Base-by-base conservation (phyloP, 2,888 invertebrate species). In the Gymnosoma rotundatum region DNA sequence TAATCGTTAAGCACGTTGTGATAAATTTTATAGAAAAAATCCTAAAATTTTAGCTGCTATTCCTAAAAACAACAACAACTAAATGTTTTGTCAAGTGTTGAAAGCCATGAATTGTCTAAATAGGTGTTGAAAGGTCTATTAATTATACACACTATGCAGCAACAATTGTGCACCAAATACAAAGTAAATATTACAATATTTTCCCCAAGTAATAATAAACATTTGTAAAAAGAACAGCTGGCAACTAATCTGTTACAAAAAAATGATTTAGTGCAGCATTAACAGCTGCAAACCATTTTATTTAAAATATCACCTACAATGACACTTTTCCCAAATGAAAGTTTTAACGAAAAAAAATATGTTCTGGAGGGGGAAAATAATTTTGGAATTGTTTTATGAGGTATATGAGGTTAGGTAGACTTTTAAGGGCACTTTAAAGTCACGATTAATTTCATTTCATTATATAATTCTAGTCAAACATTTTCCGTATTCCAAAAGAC, bases 51-150 rank as follows among this genome's bases (percentile, higher is more conserved):
- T 50, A 50, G 50, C 50, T 63, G 42, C 20, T 61, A 25, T 14
- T 42, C 18, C 14, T 7, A 38, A 63, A n/a, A n/a, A n/a, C n/a
- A 63, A 8, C 25, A 25, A 25, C 1, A 25, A 25, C 25, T 2
- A 25, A 25, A 36, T 56, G 56, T 36, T 58, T 32, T 58, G 63
- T 64, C 73, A 67, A 80, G 79, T 74, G 79, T 67, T 73, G 42
- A 66, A 32, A 52, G 73, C 45, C 66, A 66, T 66, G 52, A 48
- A 64, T 56, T 32, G 50, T 38, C 60, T 64, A 61, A 73, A 74
- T 58, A 63, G 32, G 61, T 60, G 63, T 36, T 67, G 76, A 80
- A 72, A 79, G 75, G 66, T 79, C 75, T 79, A 83, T 83, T 83
- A 83, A 79, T 83, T 83, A 79, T 67, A 54, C 6, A 67, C 50